Conservation (phyloP, 2,113 vertebrate genomes). For the Cyanistes caeruleus region DNA sequence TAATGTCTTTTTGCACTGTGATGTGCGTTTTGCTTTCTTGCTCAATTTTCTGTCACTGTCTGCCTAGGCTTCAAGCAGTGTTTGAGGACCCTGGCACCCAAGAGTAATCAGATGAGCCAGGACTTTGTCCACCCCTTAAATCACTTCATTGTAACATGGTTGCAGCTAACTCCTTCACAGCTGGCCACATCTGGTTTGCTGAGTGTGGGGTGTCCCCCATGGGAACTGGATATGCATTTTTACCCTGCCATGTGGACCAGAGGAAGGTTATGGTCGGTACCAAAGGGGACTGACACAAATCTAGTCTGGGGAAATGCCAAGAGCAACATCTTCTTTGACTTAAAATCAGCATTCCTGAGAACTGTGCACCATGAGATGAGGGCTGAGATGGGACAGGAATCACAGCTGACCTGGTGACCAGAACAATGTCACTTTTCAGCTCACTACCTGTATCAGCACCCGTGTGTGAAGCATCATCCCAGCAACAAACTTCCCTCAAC, state of each 20-base stretch:
- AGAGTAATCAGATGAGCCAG: not conserved
- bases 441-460: not conserved
- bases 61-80: not conserved
- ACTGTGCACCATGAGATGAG: not conserved
- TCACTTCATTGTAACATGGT: accelerated
- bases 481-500: not conserved
- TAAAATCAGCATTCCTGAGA: not conserved
- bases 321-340: not conserved
- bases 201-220: too few relatives aligned
- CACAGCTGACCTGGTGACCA: not conserved
- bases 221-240: not conserved
- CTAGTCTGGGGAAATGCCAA: accelerated
- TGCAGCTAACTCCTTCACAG: not conserved
- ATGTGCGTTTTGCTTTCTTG: not conserved
- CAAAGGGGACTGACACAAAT: not conserved
- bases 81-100: not conserved
- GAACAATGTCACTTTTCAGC: not conserved
- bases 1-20: accelerated
- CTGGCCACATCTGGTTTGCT: not conserved
- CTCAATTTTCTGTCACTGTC: not conserved
- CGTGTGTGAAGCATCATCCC: accelerated
- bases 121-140: not conserved
- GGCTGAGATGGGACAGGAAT: not conserved
- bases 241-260: not conserved
- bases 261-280: not conserved